phyloP scores from a whole-genome alignment of 64 coral and sea anemone genomes.

The Montipora sp. region DNA sequence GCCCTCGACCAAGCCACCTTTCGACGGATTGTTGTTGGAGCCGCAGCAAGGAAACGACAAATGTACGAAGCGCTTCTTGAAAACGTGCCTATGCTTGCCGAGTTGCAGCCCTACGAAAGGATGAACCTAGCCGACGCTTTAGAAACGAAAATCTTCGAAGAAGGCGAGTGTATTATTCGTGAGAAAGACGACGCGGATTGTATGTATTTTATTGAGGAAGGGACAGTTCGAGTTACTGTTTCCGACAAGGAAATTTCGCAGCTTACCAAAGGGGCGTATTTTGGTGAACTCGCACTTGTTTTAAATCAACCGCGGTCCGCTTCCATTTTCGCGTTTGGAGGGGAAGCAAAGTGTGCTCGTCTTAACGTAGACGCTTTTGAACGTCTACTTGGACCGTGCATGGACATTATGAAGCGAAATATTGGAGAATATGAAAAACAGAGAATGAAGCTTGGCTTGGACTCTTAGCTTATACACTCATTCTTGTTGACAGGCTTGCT shows the following conservation, averaged over 20 bases:
- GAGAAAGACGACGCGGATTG: slow-evolving; percentile 94
- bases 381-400: slow-evolving; percentile 93
- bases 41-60: slow-evolving; percentile 77
- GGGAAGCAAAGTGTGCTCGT: slow-evolving; percentile 82
- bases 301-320: slow-evolving; percentile 96
- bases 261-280: slow-evolving; percentile 82
- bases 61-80: slow-evolving; percentile 87
- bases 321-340: slow-evolving; percentile 76
- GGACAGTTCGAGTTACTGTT: slow-evolving; percentile 77
- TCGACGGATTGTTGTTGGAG: slow-evolving; percentile 88
- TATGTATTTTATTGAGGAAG: slow-evolving; percentile 99
- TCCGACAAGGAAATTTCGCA: slow-evolving; percentile 86
- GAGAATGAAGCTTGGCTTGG: slow-evolving; percentile 81
- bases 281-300: slow-evolving; percentile 96
- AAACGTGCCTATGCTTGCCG: slow-evolving; percentile 81
- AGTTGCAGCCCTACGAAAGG: slow-evolving; percentile 87
- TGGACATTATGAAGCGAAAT: slow-evolving; percentile 99
- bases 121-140: slow-evolving; percentile 94
- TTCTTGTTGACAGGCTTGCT: background rate
- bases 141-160: slow-evolving; percentile 77
- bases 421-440: slow-evolving; percentile 87
- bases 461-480: slow-evolving; percentile 10
- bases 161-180: slow-evolving; percentile 86
- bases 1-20: slow-evolving; percentile 91
- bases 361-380: slow-evolving; percentile 89